phyloP scores from a whole-genome alignment of 2,888 invertebrate species.

The Litoditis marina region DNA sequence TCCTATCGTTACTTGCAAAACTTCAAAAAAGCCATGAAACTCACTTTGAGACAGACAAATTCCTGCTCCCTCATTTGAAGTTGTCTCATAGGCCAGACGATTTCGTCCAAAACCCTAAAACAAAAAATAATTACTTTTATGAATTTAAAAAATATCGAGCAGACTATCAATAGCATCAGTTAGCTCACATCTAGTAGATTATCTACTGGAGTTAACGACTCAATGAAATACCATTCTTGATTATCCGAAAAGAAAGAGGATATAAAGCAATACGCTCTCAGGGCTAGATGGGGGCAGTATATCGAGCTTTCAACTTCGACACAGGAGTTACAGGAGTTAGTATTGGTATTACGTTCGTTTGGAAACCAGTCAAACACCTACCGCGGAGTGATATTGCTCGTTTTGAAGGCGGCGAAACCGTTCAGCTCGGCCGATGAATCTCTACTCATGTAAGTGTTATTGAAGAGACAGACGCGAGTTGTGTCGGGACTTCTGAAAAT shows the following conservation, averaged over 20 bases:
- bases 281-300: too few species aligned
- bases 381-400: constrained; percentile 55
- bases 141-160: too few species aligned
- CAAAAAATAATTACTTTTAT: too few species aligned
- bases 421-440: constrained; percentile 47
- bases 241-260: too few species aligned
- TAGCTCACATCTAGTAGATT: too few species aligned
- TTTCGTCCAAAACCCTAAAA: constrained; percentile 70
- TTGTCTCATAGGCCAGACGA: constrained; percentile 89
- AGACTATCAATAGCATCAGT: too few species aligned
- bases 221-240: too few species aligned
- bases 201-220: too few species aligned
- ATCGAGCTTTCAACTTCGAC: too few species aligned
- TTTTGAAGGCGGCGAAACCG: constrained; percentile 60
- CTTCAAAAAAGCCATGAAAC: too few species aligned
- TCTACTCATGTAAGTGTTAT: constrained; percentile 56
- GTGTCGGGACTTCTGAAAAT: constrained; percentile 43
- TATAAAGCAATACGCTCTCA: neutral
- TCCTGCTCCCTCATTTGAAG: constrained; percentile 96
- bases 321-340: neutral
- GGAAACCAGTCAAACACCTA: too few species aligned
- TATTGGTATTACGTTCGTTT: neutral
- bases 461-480: constrained; percentile 56
- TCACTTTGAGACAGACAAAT: constrained; percentile 85
- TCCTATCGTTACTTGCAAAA: neutral